Conservation (phyloP, 2,113 vertebrate species). For the Chaetops frenatus region DNA sequence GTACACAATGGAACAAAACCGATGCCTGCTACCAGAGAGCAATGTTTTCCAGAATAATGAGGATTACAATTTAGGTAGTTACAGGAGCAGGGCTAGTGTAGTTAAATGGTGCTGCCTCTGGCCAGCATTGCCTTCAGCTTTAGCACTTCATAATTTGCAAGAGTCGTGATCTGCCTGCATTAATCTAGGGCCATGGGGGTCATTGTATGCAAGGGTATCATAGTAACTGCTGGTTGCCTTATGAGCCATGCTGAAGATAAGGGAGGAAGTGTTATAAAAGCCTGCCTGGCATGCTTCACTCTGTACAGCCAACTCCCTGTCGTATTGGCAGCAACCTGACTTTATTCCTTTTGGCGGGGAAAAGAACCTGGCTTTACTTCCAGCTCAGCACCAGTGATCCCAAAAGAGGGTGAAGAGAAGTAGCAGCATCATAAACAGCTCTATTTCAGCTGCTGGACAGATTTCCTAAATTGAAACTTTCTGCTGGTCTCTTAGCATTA, state of each 20-base stretch:
- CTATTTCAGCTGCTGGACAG: neutral
- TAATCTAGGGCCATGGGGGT: neutral
- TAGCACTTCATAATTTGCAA: constrained; percentile 10
- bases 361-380: neutral
- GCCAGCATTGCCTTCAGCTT: neutral
- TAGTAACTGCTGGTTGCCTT: neutral
- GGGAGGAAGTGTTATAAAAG: neutral
- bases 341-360: neutral
- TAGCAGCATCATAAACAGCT: neutral
- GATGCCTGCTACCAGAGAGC: neutral
- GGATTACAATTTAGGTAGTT: neutral
- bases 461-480: neutral
- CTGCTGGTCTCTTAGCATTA: neutral
- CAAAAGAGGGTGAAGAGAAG: constrained; percentile 3
- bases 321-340: neutral
- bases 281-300: neutral
- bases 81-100: neutral
- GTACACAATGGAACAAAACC: constrained; percentile 11
- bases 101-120: neutral
- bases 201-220: neutral
- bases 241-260: neutral
- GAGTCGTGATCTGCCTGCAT: neutral
- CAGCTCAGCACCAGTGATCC: neutral
- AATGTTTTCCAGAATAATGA: neutral
- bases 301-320: neutral